Conservation (phyloP, 1,140 invertebrate genomes). For the Cherax destructor region DNA sequence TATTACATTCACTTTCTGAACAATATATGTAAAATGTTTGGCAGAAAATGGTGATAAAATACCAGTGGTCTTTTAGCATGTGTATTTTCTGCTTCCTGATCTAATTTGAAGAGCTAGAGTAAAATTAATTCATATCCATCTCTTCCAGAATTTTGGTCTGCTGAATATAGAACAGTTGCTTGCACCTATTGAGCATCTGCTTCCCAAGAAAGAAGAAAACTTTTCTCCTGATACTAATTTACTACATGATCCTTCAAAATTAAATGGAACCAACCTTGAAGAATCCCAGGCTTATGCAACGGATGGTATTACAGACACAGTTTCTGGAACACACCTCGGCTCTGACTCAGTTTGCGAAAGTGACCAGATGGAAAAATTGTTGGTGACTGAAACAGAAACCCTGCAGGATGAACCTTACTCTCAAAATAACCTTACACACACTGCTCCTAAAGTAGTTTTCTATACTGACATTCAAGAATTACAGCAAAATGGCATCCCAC, state of each 20-base stretch:
- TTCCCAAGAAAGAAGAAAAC: conserved; percentile 52
- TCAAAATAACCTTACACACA: not conserved
- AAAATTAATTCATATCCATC: too few relatives aligned
- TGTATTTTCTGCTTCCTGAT: too few relatives aligned
- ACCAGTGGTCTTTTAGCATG: too few relatives aligned
- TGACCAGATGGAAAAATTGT: not conserved
- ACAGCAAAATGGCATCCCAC: not conserved
- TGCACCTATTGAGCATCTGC: conserved; percentile 29
- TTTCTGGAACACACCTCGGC: not conserved
- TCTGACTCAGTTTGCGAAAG: not conserved
- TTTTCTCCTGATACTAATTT: not conserved
- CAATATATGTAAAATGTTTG: too few relatives aligned
- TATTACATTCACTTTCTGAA: too few relatives aligned
- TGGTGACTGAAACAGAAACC: not conserved
- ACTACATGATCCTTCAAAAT: not conserved
- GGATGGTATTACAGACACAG: not conserved
- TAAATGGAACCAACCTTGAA: not conserved
- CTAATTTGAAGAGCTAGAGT: too few relatives aligned
- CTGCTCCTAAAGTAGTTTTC: not conserved
- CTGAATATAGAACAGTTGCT: conserved; percentile 53
- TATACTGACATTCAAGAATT: not conserved
- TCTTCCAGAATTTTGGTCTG: conserved; percentile 65
- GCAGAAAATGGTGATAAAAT: too few relatives aligned
- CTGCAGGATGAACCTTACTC: not conserved
- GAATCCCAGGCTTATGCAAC: not conserved